Conservation (phyloP, 2,888 invertebrate species). For the Drosophila lacicola region DNA sequence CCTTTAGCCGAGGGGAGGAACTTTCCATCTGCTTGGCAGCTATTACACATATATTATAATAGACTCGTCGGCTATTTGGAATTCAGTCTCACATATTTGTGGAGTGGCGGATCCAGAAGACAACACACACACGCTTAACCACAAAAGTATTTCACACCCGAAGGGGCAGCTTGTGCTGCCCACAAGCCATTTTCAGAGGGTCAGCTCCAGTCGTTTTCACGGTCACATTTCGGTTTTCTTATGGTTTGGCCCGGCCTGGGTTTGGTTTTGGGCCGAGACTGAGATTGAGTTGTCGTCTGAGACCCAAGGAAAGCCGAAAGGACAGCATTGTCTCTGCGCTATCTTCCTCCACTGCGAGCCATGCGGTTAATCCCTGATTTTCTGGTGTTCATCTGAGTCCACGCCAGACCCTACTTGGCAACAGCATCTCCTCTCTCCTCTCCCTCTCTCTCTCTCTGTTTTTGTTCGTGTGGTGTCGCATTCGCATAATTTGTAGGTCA, state of each 20-base stretch:
- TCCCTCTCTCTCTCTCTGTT: background rate
- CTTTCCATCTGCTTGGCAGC: constrained; percentile 10
- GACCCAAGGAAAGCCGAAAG: constrained; percentile 19
- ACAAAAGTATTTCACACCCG: constrained; percentile 65
- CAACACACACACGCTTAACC: constrained; percentile 37
- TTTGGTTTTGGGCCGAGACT: constrained; percentile 18
- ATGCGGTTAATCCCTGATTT: constrained; percentile 52
- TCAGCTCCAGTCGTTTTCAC: constrained; percentile 6
- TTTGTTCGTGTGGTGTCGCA: constrained; percentile 52
- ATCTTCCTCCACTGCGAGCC: background rate
- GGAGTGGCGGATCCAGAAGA: constrained; percentile 6
- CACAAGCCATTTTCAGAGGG: constrained; percentile 20
- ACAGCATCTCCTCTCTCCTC: background rate
- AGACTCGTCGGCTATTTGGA: constrained; percentile 38
- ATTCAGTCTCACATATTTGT: constrained; percentile 11
- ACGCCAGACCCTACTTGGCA: constrained; percentile 14
- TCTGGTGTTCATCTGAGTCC: constrained; percentile 37
- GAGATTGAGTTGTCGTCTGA: constrained; percentile 30
- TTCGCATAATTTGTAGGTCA: constrained; percentile 80
- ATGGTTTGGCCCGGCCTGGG: constrained; percentile 17
- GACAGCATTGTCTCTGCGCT: constrained; percentile 26
- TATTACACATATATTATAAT: constrained; percentile 33
- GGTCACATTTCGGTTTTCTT: constrained; percentile 11
- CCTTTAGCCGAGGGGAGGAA: background rate
- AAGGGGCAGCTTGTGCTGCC: constrained; percentile 9